These are phyloP conservation scores for Nemapogon koenigi DNA, from an alignment of 2,888 invertebrate genomes.

Conservation along the genomic window DNA sequence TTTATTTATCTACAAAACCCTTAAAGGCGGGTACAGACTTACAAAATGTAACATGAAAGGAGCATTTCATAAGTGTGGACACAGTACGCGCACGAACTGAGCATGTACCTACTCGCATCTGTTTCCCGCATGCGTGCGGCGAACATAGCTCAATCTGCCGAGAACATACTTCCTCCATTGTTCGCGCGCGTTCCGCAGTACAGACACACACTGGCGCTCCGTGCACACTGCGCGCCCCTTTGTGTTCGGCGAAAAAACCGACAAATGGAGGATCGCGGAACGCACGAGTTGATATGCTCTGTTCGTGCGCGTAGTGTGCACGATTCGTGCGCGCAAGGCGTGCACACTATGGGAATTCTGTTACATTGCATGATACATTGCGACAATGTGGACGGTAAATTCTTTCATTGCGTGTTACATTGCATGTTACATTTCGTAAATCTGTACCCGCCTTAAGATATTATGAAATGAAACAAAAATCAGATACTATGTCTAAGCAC, in stretches of 20 bases:
- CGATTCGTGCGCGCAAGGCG: constrained; percentile 7
- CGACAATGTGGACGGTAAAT: constrained; percentile 2
- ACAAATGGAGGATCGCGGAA: constrained; percentile 15
- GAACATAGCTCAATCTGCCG: too few species aligned
- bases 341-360: constrained; percentile 3
- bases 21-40: too few species aligned
- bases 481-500: too few species aligned
- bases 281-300: constrained; percentile 12
- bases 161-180: too few species aligned
- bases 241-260: constrained; percentile 15
- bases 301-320: constrained; percentile 6
- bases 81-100: too few species aligned
- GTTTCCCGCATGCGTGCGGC: too few species aligned
- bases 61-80: too few species aligned
- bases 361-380: constrained; percentile 4
- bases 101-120: too few species aligned
- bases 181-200: constrained; percentile 11
- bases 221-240: constrained; percentile 15
- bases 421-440: background rate
- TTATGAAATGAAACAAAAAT: too few species aligned
- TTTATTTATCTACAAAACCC: too few species aligned
- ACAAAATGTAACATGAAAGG: too few species aligned
- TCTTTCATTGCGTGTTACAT: constrained; percentile 1
- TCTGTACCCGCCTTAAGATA: background rate
- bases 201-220: constrained; percentile 9